These are phyloP conservation scores for Glomeris maerens DNA, from an alignment of 1,140 invertebrate species.

Conservation along the genomic window DNA sequence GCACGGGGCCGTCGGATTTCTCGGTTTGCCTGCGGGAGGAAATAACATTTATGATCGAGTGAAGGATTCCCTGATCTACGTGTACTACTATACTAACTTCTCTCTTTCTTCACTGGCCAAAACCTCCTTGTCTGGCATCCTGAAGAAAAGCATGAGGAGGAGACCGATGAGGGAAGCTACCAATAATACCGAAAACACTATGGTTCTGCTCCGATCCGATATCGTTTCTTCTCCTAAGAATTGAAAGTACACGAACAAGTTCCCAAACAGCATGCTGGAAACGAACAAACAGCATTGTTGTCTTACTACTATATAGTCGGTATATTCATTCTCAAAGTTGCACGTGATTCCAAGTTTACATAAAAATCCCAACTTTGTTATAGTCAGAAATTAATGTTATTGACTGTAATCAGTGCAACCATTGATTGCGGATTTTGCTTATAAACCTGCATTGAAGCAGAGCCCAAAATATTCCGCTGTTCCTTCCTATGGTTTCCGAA, in stretches of 20 bases:
- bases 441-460: conserved; percentile 70
- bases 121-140: conserved; percentile 40
- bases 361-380: too few species aligned
- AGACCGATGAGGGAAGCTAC: conserved; percentile 51
- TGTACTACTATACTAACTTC: too few species aligned
- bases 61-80: too few species aligned
- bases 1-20: too few species aligned
- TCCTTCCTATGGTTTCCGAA: conserved; percentile 68
- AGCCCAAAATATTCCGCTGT: conserved; percentile 92
- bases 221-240: conserved; percentile 60
- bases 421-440: too few species aligned
- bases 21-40: too few species aligned
- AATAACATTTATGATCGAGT: too few species aligned
- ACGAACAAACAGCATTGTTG: conserved; percentile 18
- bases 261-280: conserved; percentile 79
- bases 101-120: too few species aligned
- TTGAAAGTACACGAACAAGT: conserved; percentile 80
- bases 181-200: conserved; percentile 58
- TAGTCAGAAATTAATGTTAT: too few species aligned
- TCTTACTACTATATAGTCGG: too few species aligned
- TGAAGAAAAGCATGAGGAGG: conserved; percentile 47
- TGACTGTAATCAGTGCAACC: too few species aligned
- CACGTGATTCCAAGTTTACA: conserved; percentile 1
- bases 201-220: conserved; percentile 47
- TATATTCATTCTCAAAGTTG: too few species aligned